A percentile compares a stretch with the other conserved stretches of the same genome.
These are phyloP conservation scores for Beaufortia kweichowensis DNA, from an alignment of 2,113 vertebrate genomes.

Conservation along the genomic window DNA sequence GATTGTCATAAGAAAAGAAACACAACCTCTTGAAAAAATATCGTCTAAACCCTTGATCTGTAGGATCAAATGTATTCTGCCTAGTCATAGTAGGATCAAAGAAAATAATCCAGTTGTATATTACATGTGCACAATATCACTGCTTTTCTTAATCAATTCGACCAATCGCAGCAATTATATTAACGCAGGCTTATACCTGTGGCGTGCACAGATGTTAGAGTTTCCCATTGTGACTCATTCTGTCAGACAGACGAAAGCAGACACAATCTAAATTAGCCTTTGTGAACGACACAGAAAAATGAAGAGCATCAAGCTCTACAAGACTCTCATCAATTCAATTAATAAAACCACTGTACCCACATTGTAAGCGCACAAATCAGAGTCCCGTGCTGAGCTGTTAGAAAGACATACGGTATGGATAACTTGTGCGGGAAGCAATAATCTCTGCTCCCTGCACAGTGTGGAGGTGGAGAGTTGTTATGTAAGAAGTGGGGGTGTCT, in stretches of 20 bases:
- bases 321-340: neutral
- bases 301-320: neutral
- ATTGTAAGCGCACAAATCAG: neutral
- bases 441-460: constrained; percentile 32
- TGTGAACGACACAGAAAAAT: neutral
- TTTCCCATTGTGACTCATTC: constrained; percentile 2
- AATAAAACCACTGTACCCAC: neutral
- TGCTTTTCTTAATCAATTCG: neutral
- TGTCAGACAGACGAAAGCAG: neutral
- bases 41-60: too few species aligned
- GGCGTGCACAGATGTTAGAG: neutral
- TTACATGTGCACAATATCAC: neutral
- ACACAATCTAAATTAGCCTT: neutral
- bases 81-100: neutral
- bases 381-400: neutral
- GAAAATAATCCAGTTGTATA: neutral
- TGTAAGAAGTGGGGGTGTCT: constrained; percentile 53
- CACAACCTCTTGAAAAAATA: too few species aligned
- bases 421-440: constrained; percentile 28
- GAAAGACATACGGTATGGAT: constrained; percentile 22
- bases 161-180: neutral
- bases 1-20: too few species aligned
- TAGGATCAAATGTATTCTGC: too few species aligned
- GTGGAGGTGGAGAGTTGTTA: constrained; percentile 50
- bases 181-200: neutral